Evolutionary conservation across 2,797 vertebrate genomes (phyloP).

Genomic region (Muraenolepis orangiensis): DNA sequence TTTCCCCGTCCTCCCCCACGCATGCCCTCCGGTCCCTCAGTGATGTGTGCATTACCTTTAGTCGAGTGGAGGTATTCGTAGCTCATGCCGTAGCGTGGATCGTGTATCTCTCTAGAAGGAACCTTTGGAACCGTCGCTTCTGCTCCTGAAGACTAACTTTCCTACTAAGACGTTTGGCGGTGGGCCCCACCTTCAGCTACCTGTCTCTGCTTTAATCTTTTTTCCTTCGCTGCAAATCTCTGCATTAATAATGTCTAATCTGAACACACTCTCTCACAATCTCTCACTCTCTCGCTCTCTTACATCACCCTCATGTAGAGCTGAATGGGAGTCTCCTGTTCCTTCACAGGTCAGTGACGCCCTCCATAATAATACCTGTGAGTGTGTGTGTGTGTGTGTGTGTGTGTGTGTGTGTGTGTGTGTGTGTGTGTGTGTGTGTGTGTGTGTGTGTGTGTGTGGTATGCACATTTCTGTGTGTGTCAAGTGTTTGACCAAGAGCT

Average conservation of each 20-base stretch:
- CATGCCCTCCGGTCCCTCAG: constrained; percentile 23
- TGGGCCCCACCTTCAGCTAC: constrained; percentile 11
- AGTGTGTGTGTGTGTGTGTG: constrained; percentile 9
- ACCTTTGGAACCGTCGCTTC: constrained; percentile 44
- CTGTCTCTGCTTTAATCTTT: constrained; percentile 30
- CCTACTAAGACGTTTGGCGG: neutral
- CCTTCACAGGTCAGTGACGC: constrained; percentile 21
- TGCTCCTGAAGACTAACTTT: neutral
- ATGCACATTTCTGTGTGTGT: neutral
- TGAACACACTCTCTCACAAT: neutral
- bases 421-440: constrained; percentile 3
- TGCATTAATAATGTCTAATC: constrained; percentile 3
- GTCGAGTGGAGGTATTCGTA: constrained; percentile 58
- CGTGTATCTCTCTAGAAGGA: constrained; percentile 26
- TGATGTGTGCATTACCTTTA: constrained; percentile 73
- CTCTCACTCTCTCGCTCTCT: constrained; percentile 34
- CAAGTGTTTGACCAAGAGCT: constrained; percentile 46
- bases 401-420: constrained; percentile 5
- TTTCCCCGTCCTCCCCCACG: constrained; percentile 1
- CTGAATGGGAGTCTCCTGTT: constrained; percentile 45
- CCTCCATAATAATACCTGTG: constrained; percentile 21
- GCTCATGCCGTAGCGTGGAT: constrained; percentile 61
- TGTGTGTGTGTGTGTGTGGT: constrained; percentile 8
- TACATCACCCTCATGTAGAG: constrained; percentile 37
- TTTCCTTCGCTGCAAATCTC: constrained; percentile 32